These are phyloP conservation scores for Trissonchulus latispiculum DNA, from an alignment of 2,888 invertebrate species.

Conservation along the genomic window DNA sequence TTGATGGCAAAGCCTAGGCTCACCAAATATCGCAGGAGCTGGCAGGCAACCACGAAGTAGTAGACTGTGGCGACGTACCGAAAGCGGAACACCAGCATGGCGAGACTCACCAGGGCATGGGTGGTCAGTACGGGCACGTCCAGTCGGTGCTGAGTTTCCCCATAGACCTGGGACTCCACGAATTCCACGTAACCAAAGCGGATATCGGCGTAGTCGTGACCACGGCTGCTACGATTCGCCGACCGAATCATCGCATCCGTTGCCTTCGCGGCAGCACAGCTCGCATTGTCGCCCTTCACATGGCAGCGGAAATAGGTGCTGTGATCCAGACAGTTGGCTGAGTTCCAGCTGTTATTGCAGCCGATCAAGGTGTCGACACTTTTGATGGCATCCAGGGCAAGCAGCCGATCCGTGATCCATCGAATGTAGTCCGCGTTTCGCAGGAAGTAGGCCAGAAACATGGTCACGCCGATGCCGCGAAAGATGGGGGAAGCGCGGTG, in stretches of 20 bases:
- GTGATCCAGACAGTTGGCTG: not conserved
- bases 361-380: not conserved
- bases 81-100: not conserved
- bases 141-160: not conserved
- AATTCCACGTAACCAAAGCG: not conserved
- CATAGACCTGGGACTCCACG: not conserved
- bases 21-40: not conserved
- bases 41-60: no score
- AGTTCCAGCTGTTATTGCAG: not conserved
- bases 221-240: no score
- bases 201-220: no score
- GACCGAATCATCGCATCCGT: not conserved
- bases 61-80: no score
- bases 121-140: not conserved
- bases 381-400: not conserved
- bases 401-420: not conserved
- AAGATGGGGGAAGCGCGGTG: not conserved
- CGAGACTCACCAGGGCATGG: not conserved
- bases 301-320: not conserved
- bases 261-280: not conserved
- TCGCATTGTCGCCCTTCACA: not conserved
- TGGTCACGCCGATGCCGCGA: not conserved
- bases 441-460: not conserved
- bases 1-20: not conserved
- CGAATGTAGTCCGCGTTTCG: not conserved